Evolutionary conservation across 2,113 vertebrate species (phyloP).

Genomic region (Platichthys stellatus): DNA sequence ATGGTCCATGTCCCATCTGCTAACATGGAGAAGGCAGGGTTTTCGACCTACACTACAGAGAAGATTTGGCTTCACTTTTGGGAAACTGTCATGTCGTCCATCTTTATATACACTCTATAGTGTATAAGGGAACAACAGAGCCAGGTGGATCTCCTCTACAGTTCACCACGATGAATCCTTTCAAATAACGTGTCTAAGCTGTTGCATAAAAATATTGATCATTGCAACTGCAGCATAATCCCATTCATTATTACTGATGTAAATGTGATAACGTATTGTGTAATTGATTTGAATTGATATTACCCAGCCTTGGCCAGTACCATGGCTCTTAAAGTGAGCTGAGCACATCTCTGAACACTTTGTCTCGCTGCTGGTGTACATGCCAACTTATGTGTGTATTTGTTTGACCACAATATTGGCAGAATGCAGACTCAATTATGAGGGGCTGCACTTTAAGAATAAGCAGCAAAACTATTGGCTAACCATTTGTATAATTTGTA

Average conservation of each 20-base stretch:
- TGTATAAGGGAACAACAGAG: too few relatives aligned
- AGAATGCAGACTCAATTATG: conserved; percentile 60
- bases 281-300: background rate
- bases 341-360: conserved; percentile 1
- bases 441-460: conserved; percentile 48
- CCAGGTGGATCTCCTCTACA: background rate
- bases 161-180: background rate
- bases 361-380: background rate
- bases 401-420: conserved; percentile 53
- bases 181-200: background rate
- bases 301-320: background rate
- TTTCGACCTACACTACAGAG: too few relatives aligned
- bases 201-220: background rate
- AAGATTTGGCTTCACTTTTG: too few relatives aligned
- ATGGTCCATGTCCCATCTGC: too few relatives aligned
- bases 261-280: background rate
- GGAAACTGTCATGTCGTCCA: too few relatives aligned
- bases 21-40: too few relatives aligned
- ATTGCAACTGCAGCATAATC: background rate
- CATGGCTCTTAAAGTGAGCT: conserved; percentile 9
- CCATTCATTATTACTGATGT: background rate
- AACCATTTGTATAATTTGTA: conserved; percentile 73
- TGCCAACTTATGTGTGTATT: conserved; percentile 18
- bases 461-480: conserved; percentile 53
- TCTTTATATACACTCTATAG: too few relatives aligned